Conservation (phyloP, 1,140 invertebrate genomes). For the Araneus ventricosus region DNA sequence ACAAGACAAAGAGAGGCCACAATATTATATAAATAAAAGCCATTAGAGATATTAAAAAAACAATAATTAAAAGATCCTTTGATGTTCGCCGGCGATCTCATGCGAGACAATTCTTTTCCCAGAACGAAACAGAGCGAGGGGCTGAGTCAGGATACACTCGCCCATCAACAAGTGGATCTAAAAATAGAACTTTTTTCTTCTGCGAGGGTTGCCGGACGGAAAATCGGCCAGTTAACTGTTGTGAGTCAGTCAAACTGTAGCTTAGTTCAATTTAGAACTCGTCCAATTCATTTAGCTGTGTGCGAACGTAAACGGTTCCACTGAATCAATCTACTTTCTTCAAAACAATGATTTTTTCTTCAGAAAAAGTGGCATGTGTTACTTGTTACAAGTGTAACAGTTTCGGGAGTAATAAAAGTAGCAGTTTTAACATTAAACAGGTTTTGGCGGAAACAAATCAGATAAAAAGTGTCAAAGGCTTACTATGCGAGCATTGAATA, state of each 20-base stretch:
- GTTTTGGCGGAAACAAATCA: too few species aligned
- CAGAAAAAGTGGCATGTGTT: too few species aligned
- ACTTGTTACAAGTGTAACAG: too few species aligned
- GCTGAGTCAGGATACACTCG: background rate
- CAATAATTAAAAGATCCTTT: background rate
- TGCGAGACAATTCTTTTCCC: background rate
- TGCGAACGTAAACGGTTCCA: background rate
- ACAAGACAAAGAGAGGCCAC: background rate
- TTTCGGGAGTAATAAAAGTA: too few species aligned
- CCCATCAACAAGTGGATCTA: constrained; percentile 42
- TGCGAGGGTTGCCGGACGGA: background rate
- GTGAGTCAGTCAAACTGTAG: background rate
- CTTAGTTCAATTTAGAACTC: background rate
- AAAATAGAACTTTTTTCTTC: constrained; percentile 36
- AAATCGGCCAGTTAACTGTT: background rate
- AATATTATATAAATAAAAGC: background rate
- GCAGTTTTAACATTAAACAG: too few species aligned
- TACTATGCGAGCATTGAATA: too few species aligned
- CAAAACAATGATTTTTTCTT: too few species aligned
- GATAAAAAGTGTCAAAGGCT: too few species aligned
- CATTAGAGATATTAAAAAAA: background rate
- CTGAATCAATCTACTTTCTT: background rate
- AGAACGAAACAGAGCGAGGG: background rate
- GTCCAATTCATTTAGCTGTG: background rate
- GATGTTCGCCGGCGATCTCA: background rate